phyloP scores from a whole-genome alignment of 2,113 vertebrate genomes.

The Dipodomys ordii region DNA sequence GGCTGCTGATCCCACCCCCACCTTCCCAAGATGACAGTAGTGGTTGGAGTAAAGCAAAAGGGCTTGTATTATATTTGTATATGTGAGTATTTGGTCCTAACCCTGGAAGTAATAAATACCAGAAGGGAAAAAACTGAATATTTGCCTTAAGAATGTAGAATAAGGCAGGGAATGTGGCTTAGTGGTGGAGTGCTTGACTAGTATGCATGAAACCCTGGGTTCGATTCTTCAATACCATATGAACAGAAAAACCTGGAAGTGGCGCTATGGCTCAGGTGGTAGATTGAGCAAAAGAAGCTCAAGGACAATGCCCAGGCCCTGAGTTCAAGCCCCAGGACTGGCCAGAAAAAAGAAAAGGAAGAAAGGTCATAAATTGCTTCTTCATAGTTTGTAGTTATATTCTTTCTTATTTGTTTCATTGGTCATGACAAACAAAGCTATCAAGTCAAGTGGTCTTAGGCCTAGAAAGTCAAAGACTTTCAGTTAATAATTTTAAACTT shows the following conservation, averaged over 20 bases:
- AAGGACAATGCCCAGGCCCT: too few relatives aligned
- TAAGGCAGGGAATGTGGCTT: too few relatives aligned
- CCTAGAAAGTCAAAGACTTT: slow-evolving; percentile 59
- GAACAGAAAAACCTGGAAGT: too few relatives aligned
- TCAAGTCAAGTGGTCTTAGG: neutral
- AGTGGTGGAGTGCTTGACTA: too few relatives aligned
- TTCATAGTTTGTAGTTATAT: neutral
- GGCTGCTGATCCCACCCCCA: neutral
- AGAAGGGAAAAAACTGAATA: neutral
- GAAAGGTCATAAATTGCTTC: neutral
- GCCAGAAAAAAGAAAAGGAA: too few relatives aligned
- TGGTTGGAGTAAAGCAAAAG: slow-evolving; percentile 40
- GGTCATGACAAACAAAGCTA: slow-evolving; percentile 12
- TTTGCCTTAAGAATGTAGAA: slow-evolving; percentile 23
- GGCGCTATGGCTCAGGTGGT: too few relatives aligned
- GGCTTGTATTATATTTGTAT: neutral
- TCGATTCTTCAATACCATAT: too few relatives aligned
- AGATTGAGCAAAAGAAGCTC: too few relatives aligned
- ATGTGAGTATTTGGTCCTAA: neutral
- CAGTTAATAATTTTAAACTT: slow-evolving; percentile 52
- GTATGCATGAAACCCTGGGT: too few relatives aligned
- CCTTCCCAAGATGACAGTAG: neutral
- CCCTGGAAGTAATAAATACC: slow-evolving; percentile 26
- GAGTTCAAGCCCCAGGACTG: neutral
- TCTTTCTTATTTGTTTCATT: slow-evolving; percentile 1